A percentile compares a stretch with the other conserved stretches of the same genome.
These are phyloP conservation scores for Neoscelio sp. DNA, from an alignment of 2,888 invertebrate genomes.

Conservation along the genomic window DNA sequence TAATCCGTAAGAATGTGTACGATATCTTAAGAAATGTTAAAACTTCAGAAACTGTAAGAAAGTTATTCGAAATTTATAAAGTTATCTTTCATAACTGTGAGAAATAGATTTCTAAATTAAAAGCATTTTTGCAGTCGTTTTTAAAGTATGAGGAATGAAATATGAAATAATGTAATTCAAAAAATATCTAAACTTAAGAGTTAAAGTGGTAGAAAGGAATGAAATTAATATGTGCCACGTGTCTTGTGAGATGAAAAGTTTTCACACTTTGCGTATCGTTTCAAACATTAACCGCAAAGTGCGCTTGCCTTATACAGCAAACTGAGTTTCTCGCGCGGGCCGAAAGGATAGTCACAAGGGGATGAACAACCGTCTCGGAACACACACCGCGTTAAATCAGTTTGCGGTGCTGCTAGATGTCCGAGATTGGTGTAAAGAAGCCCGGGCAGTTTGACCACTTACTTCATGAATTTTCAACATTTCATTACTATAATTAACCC, in stretches of 20 bases:
- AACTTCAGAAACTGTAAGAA: too few relatives aligned
- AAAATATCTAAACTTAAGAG: too few relatives aligned
- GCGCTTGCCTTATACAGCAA: neutral
- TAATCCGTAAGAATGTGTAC: too few relatives aligned
- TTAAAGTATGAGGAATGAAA: too few relatives aligned
- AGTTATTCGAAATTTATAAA: too few relatives aligned
- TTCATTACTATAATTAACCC: conserved; percentile 44
- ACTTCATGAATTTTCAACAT: conserved; percentile 49
- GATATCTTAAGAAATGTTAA: too few relatives aligned
- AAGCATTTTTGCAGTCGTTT: too few relatives aligned
- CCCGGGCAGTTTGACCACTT: conserved; percentile 30
- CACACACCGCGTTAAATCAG: conserved; percentile 50
- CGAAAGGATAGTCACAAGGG: neutral
- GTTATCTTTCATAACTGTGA: too few relatives aligned
- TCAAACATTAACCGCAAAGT: conserved; percentile 33
- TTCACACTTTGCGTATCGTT: conserved; percentile 25
- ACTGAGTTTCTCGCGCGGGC: conserved; percentile 11
- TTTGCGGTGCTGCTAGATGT: conserved; percentile 45
- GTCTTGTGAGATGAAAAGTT: conserved; percentile 38
- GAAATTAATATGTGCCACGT: too few relatives aligned
- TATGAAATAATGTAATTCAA: too few relatives aligned
- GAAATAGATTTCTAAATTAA: too few relatives aligned
- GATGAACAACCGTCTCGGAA: conserved; percentile 12
- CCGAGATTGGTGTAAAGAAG: conserved; percentile 36
- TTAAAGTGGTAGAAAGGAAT: neutral